Evolutionary conservation across 2,888 invertebrate species (phyloP), one percentile per base, ranked within the genome.

Genomic region (Stenurella melanura): DNA sequence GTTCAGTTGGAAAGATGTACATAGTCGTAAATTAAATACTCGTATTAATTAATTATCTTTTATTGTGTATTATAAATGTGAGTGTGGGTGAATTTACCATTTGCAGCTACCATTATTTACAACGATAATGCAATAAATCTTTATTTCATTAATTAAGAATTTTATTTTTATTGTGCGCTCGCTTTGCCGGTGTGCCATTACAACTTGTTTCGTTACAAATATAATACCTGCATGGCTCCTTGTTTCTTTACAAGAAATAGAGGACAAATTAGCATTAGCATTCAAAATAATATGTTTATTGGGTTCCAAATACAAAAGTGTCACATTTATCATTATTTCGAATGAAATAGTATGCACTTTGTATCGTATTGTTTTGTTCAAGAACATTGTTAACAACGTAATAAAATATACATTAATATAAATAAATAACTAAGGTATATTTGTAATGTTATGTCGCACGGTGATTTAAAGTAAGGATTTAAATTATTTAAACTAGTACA

Each of bases 41-140:
- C 76, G 84, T 80, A 82, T 86, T 85, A 86, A 87, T 87, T 87
- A 86, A 87, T 87, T 86, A 87, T 84, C 80, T 83, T 81, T 85
- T 83, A 85, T 85, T 85, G 85, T 84, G 83, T 83, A 83, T 86
- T 86, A 85, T 86, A 82, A 85, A 83, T 81, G 84, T 74, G 72
- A 79, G 84, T 84, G 87, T 87, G 84, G 86, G 87, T 85, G 87
- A 85, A 85, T 86, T 85, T 83, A 83, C 86, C 86, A 85, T 87
- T 84, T 83, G 82, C 81, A 81, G 85, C 86, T 85, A 85, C 87
- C 85, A 87, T 87, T 86, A 87, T 87, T 87, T 86, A 86, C 82
- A 83, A 78, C 77, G 80, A 78, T 81, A 73, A 82, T 79, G 78
- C 82, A 80, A 86, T 87, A 86, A 86, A 85, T 86, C 86, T 83